Conservation (phyloP, 2,113 vertebrate genomes). For the Peromyscus leucopus region DNA sequence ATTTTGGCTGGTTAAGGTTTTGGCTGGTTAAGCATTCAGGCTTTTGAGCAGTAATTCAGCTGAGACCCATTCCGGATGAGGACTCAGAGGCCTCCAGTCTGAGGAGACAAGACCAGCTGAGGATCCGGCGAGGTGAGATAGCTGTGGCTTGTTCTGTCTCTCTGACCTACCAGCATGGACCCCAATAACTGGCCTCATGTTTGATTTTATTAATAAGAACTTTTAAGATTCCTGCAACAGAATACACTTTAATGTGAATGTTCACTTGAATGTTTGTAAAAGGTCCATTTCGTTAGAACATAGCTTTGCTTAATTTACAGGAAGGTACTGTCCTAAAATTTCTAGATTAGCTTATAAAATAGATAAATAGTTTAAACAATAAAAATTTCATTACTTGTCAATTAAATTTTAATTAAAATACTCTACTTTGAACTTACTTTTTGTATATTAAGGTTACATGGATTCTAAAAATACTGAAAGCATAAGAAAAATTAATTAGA, state of each 20-base stretch:
- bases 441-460: slow-evolving; percentile 51
- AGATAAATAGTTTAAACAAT: slow-evolving; percentile 59
- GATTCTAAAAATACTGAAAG: slow-evolving; percentile 52
- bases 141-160: no score
- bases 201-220: no score
- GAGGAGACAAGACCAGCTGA: no score
- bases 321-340: slow-evolving; percentile 36
- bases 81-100: no score
- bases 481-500: slow-evolving; percentile 70
- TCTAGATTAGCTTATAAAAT: slow-evolving; percentile 69
- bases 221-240: no score
- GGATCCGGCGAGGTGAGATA: no score
- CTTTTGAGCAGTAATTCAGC: no score
- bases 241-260: neutral
- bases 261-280: neutral
- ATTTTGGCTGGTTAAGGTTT: no score
- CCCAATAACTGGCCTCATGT: no score
- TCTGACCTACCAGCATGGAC: no score
- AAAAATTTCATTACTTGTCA: slow-evolving; percentile 76
- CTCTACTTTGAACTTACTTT: slow-evolving; percentile 54
- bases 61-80: no score
- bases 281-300: slow-evolving; percentile 13
- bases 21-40: no score
- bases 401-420: slow-evolving; percentile 74
- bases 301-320: slow-evolving; percentile 53